A percentile compares a stretch with the other conserved stretches of the same genome.
Evolutionary conservation across 2,113 vertebrate genomes (phyloP).

Genomic region (Corynorhinus townsendii): DNA sequence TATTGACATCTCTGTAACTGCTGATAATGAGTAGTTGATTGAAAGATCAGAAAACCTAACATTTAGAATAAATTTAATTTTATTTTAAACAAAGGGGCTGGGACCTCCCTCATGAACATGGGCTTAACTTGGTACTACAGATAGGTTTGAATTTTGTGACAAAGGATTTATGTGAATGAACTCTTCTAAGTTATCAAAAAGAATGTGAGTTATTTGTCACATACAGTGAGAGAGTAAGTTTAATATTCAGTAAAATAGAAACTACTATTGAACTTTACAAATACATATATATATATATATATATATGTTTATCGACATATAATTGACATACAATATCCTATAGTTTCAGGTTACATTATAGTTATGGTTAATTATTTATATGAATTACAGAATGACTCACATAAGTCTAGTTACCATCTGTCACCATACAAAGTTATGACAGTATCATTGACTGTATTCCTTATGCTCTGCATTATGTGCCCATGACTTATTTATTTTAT

Average conservation of each 20-base stretch:
- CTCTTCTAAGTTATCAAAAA: neutral
- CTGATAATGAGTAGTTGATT: neutral
- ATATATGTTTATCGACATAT: neutral
- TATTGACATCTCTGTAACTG: neutral
- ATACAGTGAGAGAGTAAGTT: neutral
- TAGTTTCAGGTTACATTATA: neutral
- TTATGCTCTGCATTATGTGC: too few species aligned
- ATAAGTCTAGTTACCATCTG: neutral
- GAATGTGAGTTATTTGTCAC: neutral
- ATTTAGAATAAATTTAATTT: neutral
- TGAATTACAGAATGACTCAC: neutral
- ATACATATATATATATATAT: neutral
- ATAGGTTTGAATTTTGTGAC: neutral
- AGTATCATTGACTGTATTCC: neutral
- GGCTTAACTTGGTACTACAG: neutral
- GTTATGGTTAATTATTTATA: neutral
- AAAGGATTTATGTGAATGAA: neutral
- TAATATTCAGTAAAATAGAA: conserved; percentile 11
- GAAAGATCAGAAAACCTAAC: neutral
- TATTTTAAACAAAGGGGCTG: neutral
- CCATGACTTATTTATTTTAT: neutral
- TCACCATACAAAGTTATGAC: neutral
- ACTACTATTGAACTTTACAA: neutral
- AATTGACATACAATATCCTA: neutral
- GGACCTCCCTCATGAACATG: neutral